Percentiles rank a stretch among this genome's conserved stretches.
Conservation (phyloP, 1,140 invertebrate genomes). For the Palaemon carinicauda region DNA sequence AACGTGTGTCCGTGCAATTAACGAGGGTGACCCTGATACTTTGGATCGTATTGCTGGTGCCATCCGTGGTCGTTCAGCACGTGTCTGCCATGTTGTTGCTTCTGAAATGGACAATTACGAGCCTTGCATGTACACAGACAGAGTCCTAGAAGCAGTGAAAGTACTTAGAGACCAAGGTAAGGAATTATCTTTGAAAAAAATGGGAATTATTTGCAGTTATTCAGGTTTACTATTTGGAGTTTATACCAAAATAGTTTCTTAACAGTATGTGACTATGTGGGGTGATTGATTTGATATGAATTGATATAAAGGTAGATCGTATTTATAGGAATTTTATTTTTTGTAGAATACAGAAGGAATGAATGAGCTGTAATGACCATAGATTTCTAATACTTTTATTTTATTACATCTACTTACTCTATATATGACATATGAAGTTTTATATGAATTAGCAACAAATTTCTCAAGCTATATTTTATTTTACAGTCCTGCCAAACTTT, state of each 20-base stretch:
- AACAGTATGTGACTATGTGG: too few relatives aligned
- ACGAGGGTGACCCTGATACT: constrained; percentile 89
- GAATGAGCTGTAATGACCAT: too few relatives aligned
- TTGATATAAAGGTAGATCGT: too few relatives aligned
- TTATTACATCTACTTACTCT: too few relatives aligned
- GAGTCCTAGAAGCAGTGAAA: constrained; percentile 92
- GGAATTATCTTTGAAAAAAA: neutral
- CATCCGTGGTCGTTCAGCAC: constrained; percentile 88
- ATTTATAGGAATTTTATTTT: too few relatives aligned
- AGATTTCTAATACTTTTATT: too few relatives aligned
- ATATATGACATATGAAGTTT: too few relatives aligned
- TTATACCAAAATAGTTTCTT: too few relatives aligned
- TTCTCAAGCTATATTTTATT: too few relatives aligned
- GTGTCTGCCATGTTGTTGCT: constrained; percentile 95
- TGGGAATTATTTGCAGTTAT: neutral
- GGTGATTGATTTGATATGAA: too few relatives aligned
- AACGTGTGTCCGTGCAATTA: constrained; percentile 94
- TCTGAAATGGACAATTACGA: constrained; percentile 99
- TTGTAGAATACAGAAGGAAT: too few relatives aligned
- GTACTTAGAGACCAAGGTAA: constrained; percentile 89
- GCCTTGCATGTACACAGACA: constrained; percentile 92
- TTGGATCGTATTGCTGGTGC: constrained; percentile 93
- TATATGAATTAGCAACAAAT: too few relatives aligned
- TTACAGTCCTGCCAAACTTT: constrained; percentile 93
- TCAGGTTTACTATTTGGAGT: neutral